Percentiles rank a stretch among this genome's conserved stretches.
phyloP scores from a whole-genome alignment of 2,797 vertebrate species.

The Pagetopsis macropterus region DNA sequence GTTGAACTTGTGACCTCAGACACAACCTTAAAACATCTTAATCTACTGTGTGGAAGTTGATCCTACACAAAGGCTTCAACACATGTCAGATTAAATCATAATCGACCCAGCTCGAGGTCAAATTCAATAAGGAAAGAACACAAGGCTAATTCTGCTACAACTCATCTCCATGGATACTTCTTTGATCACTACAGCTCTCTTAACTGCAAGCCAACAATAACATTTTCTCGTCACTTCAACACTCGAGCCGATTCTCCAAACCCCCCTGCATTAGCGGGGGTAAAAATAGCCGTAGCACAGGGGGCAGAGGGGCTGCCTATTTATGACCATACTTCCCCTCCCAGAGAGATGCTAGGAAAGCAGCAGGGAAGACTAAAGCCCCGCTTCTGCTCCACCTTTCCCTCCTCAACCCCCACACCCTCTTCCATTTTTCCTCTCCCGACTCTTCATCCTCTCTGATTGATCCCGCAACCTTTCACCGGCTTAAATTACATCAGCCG shows the following conservation, averaged over 20 bases:
- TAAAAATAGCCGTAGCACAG: conserved; percentile 70
- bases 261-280: conserved; percentile 56
- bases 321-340: conserved; percentile 67
- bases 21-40: not conserved
- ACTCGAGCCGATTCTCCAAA: conserved; percentile 46
- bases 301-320: conserved; percentile 64
- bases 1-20: conserved; percentile 12
- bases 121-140: conserved; percentile 37
- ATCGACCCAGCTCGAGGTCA: conserved; percentile 26
- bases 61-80: not conserved
- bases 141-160: conserved; percentile 38
- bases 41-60: conserved; percentile 5
- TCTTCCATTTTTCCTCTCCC: conserved; percentile 31
- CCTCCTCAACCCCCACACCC: conserved; percentile 43
- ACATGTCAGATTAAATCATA: conserved; percentile 13
- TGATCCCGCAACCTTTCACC: conserved; percentile 74
- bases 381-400: conserved; percentile 61
- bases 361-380: conserved; percentile 62
- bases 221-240: conserved; percentile 61
- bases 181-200: conserved; percentile 50
- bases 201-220: conserved; percentile 62
- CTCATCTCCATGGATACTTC: conserved; percentile 7
- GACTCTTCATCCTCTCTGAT: conserved; percentile 60
- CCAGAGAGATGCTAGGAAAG: conserved; percentile 64
- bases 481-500: conserved; percentile 78